Conservation (phyloP, 2,888 invertebrate species). For the Capitulum mitella region DNA sequence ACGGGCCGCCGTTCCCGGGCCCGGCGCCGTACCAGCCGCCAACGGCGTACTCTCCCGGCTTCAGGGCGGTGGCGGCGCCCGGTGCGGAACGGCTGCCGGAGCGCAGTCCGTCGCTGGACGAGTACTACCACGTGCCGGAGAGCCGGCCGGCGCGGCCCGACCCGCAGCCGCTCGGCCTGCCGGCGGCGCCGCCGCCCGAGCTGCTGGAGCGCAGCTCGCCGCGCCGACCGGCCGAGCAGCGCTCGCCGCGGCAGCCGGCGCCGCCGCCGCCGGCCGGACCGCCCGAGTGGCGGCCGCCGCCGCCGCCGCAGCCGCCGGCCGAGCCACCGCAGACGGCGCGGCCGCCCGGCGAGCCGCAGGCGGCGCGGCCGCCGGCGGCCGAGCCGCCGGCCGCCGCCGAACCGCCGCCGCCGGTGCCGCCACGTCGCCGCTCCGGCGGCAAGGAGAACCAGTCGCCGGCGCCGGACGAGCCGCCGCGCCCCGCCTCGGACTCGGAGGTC, state of each 20-base stretch:
- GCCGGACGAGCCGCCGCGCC: slow-evolving; percentile 28
- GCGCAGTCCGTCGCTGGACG: not conserved
- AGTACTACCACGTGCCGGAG: slow-evolving; percentile 18
- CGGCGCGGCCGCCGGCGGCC: not conserved
- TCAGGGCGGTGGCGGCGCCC: slow-evolving; percentile 26
- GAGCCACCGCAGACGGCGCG: not conserved
- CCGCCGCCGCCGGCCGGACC: not conserved
- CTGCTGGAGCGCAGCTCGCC: slow-evolving; percentile 14
- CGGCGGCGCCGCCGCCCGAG: slow-evolving; percentile 25
- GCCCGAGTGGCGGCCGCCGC: not conserved
- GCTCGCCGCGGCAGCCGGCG: not conserved
- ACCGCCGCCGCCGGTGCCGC: slow-evolving; percentile 51
- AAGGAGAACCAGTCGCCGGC: slow-evolving; percentile 43
- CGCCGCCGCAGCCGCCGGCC: not conserved
- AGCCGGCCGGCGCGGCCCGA: slow-evolving; percentile 20
- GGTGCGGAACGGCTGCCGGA: not conserved
- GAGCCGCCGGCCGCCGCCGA: slow-evolving; percentile 32
- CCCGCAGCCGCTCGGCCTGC: slow-evolving; percentile 28
- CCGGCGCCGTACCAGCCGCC: slow-evolving; percentile 25
- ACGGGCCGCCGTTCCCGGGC: slow-evolving; percentile 10
- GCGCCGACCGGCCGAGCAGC: slow-evolving; percentile 5
- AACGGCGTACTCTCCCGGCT: slow-evolving; percentile 18
- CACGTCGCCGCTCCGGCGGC: slow-evolving; percentile 49
- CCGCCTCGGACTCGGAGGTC: slow-evolving; percentile 2
- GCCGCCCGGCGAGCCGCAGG: not conserved